Base-by-base conservation (phyloP, 2,797 vertebrate genomes). In the Chelonia mydas region DNA sequence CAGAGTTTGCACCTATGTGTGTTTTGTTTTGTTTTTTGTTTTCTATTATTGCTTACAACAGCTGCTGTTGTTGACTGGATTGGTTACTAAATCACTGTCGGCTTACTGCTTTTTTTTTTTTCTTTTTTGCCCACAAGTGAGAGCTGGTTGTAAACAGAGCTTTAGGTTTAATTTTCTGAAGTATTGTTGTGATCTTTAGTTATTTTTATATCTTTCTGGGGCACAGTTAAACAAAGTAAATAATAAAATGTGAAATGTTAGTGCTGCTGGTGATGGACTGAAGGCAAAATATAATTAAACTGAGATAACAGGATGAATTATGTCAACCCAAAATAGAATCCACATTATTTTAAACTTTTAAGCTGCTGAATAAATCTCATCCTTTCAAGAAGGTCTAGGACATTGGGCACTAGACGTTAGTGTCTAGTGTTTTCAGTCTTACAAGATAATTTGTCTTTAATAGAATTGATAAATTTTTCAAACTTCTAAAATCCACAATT, bases 261-360 rank as follows among this genome's bases (percentile, higher is more conserved):
- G 74, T 55, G 82, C 89, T 96, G 45, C 87, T 95, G 82, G 84
- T 84, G 54, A 83, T 90, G 51, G 86, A 92, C 80, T 95, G 92
- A 86, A 92, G 77, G 87, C 90, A 94, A 90, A 95, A 92, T 96
- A 94, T 96, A 97, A 94, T 95, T 88, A 93, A 80, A 91, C 61
- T 72, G 84, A 96, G 96, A 94, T 77, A 96, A 92, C 77, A 88
- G 87, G 50, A 96, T 97, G 93, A 97, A 78, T 93, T 28, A 95
- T 87, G 78, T 84, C 90, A 94, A 1, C 80, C 90, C 15, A 78
- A 93, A 96, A 91, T 84, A 96, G 94, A 97, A 94, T 54, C 61
- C 41, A 25, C 0, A 1, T 92, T 86, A 94, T 94, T 95, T 97
- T 86, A 57, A 80, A 65, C 51, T 87, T 88, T 88, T 87, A 92